Evolutionary conservation across 2,888 invertebrate genomes (phyloP).

Genomic region (Drosophila seclusa): DNA sequence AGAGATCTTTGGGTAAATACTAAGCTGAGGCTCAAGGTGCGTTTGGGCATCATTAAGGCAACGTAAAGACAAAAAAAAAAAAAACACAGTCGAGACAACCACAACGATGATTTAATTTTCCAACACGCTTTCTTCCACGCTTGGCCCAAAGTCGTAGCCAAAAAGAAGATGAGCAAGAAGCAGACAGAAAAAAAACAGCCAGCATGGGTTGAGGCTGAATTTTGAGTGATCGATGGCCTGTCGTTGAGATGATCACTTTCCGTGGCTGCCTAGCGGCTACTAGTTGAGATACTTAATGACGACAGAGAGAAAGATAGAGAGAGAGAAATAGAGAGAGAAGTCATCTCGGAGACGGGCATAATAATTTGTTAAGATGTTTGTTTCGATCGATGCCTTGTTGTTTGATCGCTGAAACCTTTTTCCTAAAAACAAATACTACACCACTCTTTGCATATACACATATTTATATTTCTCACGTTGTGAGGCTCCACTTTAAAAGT

Average conservation of each 20-base stretch:
- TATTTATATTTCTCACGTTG: conserved; percentile 74
- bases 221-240: conserved; percentile 79
- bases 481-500: conserved; percentile 44
- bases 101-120: conserved; percentile 81
- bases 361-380: conserved; percentile 80
- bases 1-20: conserved; percentile 77
- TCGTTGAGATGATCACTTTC: conserved; percentile 80
- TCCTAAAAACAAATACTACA: conserved; percentile 9
- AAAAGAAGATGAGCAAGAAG: conserved; percentile 22
- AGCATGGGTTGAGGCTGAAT: conserved; percentile 54
- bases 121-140: conserved; percentile 74
- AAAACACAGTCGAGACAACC: conserved; percentile 29
- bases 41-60: conserved; percentile 73
- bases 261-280: conserved; percentile 81
- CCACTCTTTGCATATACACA: conserved; percentile 40
- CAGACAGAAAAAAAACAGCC: conserved; percentile 35
- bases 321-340: conserved; percentile 2
- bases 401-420: conserved; percentile 52
- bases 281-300: conserved; percentile 79
- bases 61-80: conserved; percentile 32
- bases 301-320: conserved; percentile 9
- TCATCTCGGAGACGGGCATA: conserved; percentile 39
- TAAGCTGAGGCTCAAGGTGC: conserved; percentile 75
- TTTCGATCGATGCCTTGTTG: conserved; percentile 42
- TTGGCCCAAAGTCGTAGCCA: conserved; percentile 45